Evolutionary conservation across 2,113 vertebrate species (phyloP), one percentile per base, ranked within the genome.

Genomic region (Myotis lucifugus): DNA sequence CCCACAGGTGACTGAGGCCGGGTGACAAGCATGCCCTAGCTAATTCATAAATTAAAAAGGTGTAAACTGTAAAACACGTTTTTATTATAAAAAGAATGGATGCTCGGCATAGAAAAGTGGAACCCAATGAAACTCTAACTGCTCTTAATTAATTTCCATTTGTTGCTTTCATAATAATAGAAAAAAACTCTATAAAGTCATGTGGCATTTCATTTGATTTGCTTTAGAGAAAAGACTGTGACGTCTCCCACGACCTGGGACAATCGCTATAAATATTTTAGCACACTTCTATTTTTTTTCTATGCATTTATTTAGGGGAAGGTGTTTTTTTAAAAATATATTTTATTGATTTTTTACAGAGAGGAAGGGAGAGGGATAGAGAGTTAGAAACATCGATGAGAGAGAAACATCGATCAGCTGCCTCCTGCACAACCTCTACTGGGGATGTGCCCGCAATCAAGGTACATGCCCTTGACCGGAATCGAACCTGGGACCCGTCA

Each of bases 141-240:
- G 37, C 12, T 90, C 42, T 54, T 93, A 76, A 74, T 92, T 94
- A 73, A 88, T 87, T 93, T 92, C 46, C 25, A 48, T 66, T 73
- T 23, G 90, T 88, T 85, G n/a, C 11, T 90, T 90, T 85, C 34
- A 37, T 78, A 56, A 66, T 50, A 76, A 82, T 32, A 9, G 34
- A 1, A 56, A 50, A 27, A 42, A 78, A 18, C 34, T 91, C 76
- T 74, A 1, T 90, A 56, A 85, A 85, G 17, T 82, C 85, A 90
- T 85, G 21, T 84, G 64, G 12, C 42, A 78, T 84, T 97, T 92
- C 12, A 59, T 70, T 96, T 56, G 17, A 85, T 90, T 94, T 70
- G 37, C 56, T 79, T 7, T 74, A 34, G 50, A 94, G 89, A 93
- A 17, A 96, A 91, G 82, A 85, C 32, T 73, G 5, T 70, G 83